Evolutionary conservation across 2,888 invertebrate species (phyloP), one percentile per base, ranked within the genome.

Genomic region (Orthosia cruda): DNA sequence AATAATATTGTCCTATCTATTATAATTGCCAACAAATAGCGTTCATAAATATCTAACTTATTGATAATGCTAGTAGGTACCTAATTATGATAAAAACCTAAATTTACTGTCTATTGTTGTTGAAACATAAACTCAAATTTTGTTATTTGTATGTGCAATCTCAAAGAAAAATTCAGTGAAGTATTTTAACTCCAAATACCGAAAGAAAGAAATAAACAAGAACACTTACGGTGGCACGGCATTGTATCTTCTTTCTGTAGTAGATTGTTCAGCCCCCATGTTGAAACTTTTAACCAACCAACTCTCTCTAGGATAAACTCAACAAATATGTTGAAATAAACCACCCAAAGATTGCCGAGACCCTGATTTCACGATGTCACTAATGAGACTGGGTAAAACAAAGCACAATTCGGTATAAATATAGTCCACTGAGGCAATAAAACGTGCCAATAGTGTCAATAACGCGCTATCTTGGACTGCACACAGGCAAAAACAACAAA

Each of bases 201-300:
- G 4, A 7, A 55, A 68, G 5, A 55, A 18, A 18, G 1, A 45
- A 68, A 15, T 23, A 52, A 20, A 26, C 16, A 68, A 32, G 11
- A 49, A 12, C 4, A 66, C 77, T 71, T 62, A 77, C 77, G 32
- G 5, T 13, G n/a, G 50, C 1, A 18, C 5, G 12, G 16, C n/a
- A 5, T 20, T 16, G 9, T 3, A 4, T 16, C 59, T 66, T 50
- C 58, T 49, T 15, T 54, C 23, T 3, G 50, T 65, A n/a, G 47
- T 61, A 0, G 78, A 78, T 70, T 78, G 74, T 12, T 80, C 79
- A n/a, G 52, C 26, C 18, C 79, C 79, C 79, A 80, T 80, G 7
- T 52, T 62, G 12, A 15, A 63, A 13, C 1, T 32, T 13, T 47
- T 3, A 4, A 26, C 18, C 4, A 20, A 18, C 26, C 4, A 40